These are phyloP conservation scores for Salvelinus alpinus DNA, from an alignment of 2,113 vertebrate genomes.

Conservation along the genomic window DNA sequence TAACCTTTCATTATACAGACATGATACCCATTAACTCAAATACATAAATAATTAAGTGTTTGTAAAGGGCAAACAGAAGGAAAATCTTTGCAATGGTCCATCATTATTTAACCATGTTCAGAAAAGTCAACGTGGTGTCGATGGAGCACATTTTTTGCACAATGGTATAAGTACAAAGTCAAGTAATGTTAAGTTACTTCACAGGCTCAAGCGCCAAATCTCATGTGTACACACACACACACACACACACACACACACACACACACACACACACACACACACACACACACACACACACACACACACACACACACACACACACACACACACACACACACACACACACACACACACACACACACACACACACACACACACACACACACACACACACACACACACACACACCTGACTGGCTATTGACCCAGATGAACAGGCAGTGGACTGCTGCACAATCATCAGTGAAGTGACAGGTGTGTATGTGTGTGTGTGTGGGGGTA, in stretches of 20 bases:
- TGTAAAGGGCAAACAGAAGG: slow-evolving; percentile 53
- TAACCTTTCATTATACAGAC: slow-evolving; percentile 33
- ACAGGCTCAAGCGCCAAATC: neutral
- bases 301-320: neutral
- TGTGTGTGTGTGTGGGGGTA: neutral
- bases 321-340: neutral
- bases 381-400: too few relatives aligned
- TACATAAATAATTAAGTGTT: slow-evolving; percentile 65
- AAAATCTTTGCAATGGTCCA: slow-evolving; percentile 60
- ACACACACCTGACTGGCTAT: neutral
- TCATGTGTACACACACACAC: too few relatives aligned
- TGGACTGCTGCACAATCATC: neutral
- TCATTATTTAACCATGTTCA: slow-evolving; percentile 55
- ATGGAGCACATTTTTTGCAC: slow-evolving; percentile 8
- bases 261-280: too few relatives aligned
- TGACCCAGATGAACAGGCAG: slow-evolving; percentile 1
- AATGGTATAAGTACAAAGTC: neutral
- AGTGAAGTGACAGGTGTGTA: slow-evolving; percentile 7
- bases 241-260: too few relatives aligned
- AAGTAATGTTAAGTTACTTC: slow-evolving; percentile 1
- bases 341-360: neutral
- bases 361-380: too few relatives aligned
- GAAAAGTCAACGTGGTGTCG: neutral
- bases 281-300: neutral
- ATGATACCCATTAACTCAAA: slow-evolving; percentile 55